Conservation (phyloP, 2,113 vertebrate genomes). For the Neofelis nebulosa region DNA sequence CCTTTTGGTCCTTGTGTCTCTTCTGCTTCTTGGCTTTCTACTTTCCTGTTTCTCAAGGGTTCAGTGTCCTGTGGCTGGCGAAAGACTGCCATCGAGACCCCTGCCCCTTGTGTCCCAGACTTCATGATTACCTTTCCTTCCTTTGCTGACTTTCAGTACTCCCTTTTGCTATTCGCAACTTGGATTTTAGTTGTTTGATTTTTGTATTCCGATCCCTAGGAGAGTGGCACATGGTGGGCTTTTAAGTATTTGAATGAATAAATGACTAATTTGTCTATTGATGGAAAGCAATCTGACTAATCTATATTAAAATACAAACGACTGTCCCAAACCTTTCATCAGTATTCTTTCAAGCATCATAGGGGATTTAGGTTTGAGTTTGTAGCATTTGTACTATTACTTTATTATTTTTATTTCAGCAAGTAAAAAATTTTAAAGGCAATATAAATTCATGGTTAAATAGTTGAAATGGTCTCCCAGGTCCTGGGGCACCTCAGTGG, state of each 20-base stretch:
- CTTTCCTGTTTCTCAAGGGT: background rate
- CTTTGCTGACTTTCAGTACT: background rate
- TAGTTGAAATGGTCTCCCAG: background rate
- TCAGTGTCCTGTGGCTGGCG: background rate
- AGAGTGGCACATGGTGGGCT: background rate
- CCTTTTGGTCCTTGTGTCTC: background rate
- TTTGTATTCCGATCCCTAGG: background rate
- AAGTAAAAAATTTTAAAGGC: background rate
- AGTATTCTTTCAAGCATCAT: background rate
- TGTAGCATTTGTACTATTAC: background rate
- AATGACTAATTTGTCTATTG: background rate
- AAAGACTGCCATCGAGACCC: background rate
- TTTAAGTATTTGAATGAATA: background rate
- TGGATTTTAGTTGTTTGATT: constrained; percentile 11
- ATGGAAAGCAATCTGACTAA: background rate
- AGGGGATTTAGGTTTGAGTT: background rate
- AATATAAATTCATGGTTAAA: background rate
- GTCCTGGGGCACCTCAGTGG: background rate
- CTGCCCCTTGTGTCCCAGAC: background rate
- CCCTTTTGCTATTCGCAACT: background rate
- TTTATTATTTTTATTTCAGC: constrained; percentile 42
- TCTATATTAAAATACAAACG: background rate
- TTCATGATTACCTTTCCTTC: background rate
- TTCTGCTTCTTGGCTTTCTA: background rate
- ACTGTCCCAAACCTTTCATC: background rate